These are phyloP conservation scores for Phrynocephalus vlangalii DNA, from an alignment of 2,797 vertebrate genomes.

Conservation along the genomic window DNA sequence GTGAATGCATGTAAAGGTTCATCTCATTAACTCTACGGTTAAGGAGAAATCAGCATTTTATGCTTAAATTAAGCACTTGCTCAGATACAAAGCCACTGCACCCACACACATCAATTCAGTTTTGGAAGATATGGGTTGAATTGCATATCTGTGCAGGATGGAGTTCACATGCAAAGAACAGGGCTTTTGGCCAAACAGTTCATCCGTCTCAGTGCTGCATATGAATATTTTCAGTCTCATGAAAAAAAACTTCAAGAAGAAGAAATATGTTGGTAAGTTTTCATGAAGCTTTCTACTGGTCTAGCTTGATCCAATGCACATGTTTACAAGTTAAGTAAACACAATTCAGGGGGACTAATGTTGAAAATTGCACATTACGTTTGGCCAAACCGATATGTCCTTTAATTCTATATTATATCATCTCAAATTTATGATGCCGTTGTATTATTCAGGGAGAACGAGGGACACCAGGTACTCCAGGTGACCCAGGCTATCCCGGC, in stretches of 20 bases:
- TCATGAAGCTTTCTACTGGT: slow-evolving; percentile 14
- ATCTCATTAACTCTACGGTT: not conserved
- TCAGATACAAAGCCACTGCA: not conserved
- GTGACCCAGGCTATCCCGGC: slow-evolving; percentile 90
- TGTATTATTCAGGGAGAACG: slow-evolving; percentile 83
- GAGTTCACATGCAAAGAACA: not conserved
- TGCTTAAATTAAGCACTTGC: not conserved
- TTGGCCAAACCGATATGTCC: slow-evolving; percentile 17
- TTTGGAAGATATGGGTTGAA: not conserved
- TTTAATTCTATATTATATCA: slow-evolving; percentile 27
- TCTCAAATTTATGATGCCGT: slow-evolving; percentile 47
- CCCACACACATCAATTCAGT: not conserved
- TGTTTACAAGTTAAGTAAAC: not conserved
- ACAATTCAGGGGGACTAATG: not conserved
- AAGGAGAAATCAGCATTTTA: not conserved
- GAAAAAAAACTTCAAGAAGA: slow-evolving; percentile 10
- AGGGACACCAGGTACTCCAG: slow-evolving; percentile 83
- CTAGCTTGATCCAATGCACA: not conserved
- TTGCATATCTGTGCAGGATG: not conserved
- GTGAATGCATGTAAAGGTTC: not conserved
- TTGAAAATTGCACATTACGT: not conserved
- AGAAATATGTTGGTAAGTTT: not conserved
- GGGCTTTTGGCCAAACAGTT: slow-evolving; percentile 9
- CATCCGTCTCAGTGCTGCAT: slow-evolving; percentile 17
- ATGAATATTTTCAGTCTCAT: not conserved